A percentile compares a stretch with the other conserved stretches of the same genome.
phyloP scores from a whole-genome alignment of 1,140 invertebrate genomes.

The Brachionus calyciflorus region DNA sequence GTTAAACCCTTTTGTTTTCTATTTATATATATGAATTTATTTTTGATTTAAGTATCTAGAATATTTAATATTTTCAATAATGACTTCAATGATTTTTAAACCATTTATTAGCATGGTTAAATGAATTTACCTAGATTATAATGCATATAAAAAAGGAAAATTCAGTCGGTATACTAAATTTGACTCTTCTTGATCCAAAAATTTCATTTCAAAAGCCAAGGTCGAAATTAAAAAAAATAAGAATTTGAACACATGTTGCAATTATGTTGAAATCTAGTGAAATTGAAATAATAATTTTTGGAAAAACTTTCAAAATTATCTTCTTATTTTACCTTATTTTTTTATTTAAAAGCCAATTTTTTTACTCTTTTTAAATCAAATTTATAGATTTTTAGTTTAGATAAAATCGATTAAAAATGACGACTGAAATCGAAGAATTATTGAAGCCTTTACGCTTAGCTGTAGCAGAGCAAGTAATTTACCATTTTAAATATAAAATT shows the following conservation, averaged over 20 bases:
- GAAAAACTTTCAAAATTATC: neutral
- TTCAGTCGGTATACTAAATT: no score
- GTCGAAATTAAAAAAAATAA: neutral
- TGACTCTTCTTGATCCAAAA: no score
- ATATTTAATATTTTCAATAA: no score
- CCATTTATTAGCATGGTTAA: no score
- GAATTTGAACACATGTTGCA: neutral
- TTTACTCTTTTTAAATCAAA: neutral
- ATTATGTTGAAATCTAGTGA: constrained; percentile 18
- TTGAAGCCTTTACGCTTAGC: constrained; percentile 34
- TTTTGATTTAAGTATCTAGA: no score
- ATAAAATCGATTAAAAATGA: neutral
- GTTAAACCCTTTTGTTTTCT: no score
- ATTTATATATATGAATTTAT: no score
- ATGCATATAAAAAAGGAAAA: no score
- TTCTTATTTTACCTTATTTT: neutral
- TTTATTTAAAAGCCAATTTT: neutral
- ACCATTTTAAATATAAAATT: no score
- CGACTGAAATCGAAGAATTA: constrained; percentile 40
- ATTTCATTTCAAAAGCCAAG: neutral
- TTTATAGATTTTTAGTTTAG: no score
- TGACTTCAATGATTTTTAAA: no score
- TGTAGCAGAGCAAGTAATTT: constrained; percentile 17
- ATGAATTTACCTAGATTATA: no score
- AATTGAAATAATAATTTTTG: neutral